Evolutionary conservation across 2,797 vertebrate genomes (phyloP).

Genomic region (Cuniculus paca): DNA sequence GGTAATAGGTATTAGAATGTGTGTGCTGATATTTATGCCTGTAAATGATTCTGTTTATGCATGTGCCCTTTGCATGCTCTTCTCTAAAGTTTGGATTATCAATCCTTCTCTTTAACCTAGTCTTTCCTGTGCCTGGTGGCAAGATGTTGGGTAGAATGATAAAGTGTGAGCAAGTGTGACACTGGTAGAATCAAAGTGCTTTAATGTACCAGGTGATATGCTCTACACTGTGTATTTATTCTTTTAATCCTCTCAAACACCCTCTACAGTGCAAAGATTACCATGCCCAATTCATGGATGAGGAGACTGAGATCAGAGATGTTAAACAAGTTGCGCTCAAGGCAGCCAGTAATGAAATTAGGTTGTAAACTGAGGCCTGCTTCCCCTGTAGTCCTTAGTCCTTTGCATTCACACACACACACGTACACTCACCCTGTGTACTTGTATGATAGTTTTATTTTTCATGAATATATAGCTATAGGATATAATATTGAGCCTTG

Average conservation of each 20-base stretch:
- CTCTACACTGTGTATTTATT: not conserved
- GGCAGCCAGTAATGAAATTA: not conserved
- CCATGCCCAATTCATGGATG: slow-evolving; percentile 27
- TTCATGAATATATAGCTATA: slow-evolving; percentile 41
- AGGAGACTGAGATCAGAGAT: slow-evolving; percentile 53
- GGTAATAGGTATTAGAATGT: not conserved
- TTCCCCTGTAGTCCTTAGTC: not conserved
- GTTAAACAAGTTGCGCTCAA: not conserved
- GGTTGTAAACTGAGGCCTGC: not conserved
- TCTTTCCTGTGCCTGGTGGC: not conserved
- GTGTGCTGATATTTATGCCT: not conserved
- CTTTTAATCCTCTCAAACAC: not conserved
- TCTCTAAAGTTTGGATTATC: slow-evolving; percentile 20
- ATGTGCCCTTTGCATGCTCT: not conserved
- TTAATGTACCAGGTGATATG: not conserved
- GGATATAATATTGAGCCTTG: slow-evolving; percentile 39
- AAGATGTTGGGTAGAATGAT: not conserved
- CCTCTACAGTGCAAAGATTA: not conserved
- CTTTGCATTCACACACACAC: not conserved
- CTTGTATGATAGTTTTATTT: not conserved
- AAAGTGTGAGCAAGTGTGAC: not conserved
- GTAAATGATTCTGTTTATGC: not conserved
- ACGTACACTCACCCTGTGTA: not conserved
- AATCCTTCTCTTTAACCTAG: slow-evolving; percentile 5
- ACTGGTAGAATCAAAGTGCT: not conserved